Base-by-base conservation (phyloP, 1,140 invertebrate genomes). In the Cylas formicarius region DNA sequence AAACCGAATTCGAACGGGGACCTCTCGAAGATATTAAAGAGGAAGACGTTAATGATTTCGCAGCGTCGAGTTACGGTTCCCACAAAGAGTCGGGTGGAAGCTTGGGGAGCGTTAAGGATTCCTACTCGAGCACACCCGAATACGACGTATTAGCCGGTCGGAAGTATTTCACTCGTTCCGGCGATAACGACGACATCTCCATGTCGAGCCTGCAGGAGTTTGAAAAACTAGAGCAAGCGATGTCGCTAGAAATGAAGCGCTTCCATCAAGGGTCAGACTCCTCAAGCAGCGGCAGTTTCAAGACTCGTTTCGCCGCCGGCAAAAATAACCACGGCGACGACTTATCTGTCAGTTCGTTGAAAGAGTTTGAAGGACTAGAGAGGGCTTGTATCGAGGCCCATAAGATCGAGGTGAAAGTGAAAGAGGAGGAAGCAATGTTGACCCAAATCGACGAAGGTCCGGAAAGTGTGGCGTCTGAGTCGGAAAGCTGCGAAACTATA, bases 311-410 rank as follows among this genome's bases (percentile, higher is more conserved):
- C 44, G 68, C 74, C 32, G 63, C 76, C 21, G 76, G 77, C 52
- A 75, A 76, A 56, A 81, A 76, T 54, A 74, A 72, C 4, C 86
- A 87, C 58, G 87, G 86, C 14, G 91, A 95, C 67, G 86, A 93
- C 65, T 73, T 91, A 11, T 94, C 90, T 1, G 65, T 92, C n/a
- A 88, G 85, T 4, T 96, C 91, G 13, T 67, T 95, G 2, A 90
- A 91, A 61, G 93, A 97, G 66, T 96, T 96, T 67, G 92, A 96
- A 75, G 81, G 84, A 1, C 66, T 96, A 1, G 93, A 97, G 66
- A 81, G 77, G 44, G 89, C 90, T 16, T 89, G 91, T 60, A 75
- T 82, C 23, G 84, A 90, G 61, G 84, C 81, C 1, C 81, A 88
- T 48, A 73, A 82, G 39, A 83, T 87, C 29, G 88, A 92, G 68